Percentiles rank a stretch among this genome's conserved stretches.
Conservation (phyloP, 2,113 vertebrate species). For the Amblyornis subalaris region DNA sequence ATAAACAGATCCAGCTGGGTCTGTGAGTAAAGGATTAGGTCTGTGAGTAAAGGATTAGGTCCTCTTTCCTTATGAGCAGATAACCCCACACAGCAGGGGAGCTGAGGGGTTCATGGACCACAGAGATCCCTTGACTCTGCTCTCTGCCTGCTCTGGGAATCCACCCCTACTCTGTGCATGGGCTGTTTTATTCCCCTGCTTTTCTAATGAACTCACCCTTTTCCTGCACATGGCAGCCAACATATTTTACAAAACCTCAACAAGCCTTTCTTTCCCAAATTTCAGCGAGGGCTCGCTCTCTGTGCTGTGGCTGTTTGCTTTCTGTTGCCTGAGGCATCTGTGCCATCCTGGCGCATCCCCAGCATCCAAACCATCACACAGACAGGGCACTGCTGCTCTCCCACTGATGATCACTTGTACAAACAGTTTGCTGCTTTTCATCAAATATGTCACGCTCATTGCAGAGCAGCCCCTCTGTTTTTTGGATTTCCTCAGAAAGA, state of each 20-base stretch:
- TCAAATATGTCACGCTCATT: rapidly evolving
- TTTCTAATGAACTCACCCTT: background rate
- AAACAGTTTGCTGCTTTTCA: background rate
- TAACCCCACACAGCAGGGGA: background rate
- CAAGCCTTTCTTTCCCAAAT: rapidly evolving
- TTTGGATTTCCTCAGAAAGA: background rate
- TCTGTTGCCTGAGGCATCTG: background rate
- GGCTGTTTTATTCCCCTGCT: background rate
- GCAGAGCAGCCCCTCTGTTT: background rate
- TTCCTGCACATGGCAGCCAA: background rate
- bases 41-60: background rate
- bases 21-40: background rate
- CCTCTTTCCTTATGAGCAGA: background rate
- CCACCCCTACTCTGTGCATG: background rate
- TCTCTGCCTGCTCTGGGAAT: background rate
- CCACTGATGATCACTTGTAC: background rate
- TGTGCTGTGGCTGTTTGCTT: rapidly evolving
- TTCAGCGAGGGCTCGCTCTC: rapidly evolving
- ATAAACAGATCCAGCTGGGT: background rate
- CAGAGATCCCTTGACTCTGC: background rate
- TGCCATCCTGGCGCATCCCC: rapidly evolving
- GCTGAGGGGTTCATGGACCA: rapidly evolving
- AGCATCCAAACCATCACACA: background rate
- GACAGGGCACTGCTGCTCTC: background rate
- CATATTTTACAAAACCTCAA: background rate